Conservation (phyloP, 2,797 vertebrate genomes). For the Chaetophractus vellerosus region DNA sequence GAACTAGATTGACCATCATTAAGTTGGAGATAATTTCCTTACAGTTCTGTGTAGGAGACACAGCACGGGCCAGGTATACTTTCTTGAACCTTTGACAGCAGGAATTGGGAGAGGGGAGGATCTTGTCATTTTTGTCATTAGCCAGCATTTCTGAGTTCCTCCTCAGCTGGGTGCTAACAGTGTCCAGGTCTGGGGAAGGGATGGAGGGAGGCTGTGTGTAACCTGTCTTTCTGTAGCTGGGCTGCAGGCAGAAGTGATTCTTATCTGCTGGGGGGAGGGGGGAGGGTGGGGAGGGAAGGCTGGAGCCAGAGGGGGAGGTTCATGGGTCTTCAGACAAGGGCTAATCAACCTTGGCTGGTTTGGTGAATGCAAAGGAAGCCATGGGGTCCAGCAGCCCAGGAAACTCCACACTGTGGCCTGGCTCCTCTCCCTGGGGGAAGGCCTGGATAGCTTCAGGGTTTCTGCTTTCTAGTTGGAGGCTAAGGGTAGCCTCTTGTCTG, state of each 20-base stretch:
- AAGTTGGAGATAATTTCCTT: not conserved
- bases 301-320: not conserved
- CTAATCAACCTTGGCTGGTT: not conserved
- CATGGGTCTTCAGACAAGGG: not conserved
- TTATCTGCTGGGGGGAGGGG: not conserved
- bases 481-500: constrained; percentile 30
- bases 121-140: not conserved
- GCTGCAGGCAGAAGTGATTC: not conserved
- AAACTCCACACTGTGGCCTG: not conserved
- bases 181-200: not conserved
- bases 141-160: constrained; percentile 28
- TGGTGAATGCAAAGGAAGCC: not conserved
- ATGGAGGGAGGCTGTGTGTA: not conserved
- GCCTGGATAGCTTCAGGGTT: not conserved
- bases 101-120: not conserved
- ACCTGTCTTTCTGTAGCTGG: constrained; percentile 22
- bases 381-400: not conserved
- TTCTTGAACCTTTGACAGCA: not conserved
- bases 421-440: not conserved
- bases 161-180: not conserved
- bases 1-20: not conserved
- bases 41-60: constrained; percentile 24
- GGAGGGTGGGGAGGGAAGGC: not conserved
- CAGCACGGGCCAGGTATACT: not conserved
- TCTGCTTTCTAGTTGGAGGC: not conserved